Evolutionary conservation across 2,113 vertebrate genomes (phyloP).

Genomic region (Gadus chalcogrammus): DNA sequence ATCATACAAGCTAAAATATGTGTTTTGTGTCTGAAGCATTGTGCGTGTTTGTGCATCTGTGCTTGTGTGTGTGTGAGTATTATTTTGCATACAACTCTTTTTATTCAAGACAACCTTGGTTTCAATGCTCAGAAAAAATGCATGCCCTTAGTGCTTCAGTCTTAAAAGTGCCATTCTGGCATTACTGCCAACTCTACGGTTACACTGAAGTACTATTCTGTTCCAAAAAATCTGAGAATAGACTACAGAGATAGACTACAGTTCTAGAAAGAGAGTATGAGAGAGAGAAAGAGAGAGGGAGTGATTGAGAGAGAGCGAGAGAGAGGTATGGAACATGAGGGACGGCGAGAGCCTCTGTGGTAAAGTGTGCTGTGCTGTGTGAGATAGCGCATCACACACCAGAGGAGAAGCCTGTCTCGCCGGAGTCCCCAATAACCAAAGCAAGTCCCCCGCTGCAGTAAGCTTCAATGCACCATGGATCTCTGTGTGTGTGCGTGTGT

Average conservation of each 20-base stretch:
- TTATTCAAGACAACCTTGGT: no score
- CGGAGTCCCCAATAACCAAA: no score
- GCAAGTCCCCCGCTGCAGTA: no score
- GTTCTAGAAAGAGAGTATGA: neutral
- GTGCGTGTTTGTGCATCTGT: constrained; percentile 9
- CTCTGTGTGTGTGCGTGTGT: no score
- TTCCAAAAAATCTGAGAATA: no score
- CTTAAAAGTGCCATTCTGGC: neutral
- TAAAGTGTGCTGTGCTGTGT: constrained; percentile 8
- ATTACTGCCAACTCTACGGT: no score
- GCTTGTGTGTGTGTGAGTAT: neutral
- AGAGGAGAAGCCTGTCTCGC: no score
- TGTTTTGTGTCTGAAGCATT: neutral
- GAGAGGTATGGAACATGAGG: neutral
- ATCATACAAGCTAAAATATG: constrained; percentile 27
- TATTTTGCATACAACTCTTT: neutral
- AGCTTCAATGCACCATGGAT: no score
- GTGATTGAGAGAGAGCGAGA: neutral
- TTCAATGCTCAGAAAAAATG: no score
- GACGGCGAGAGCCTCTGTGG: neutral
- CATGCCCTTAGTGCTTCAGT: neutral
- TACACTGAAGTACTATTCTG: no score
- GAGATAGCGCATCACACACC: neutral
- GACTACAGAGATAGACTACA: no score
- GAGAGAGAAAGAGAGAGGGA: neutral